Percentiles rank a stretch among this genome's conserved stretches.
Evolutionary conservation across 2,888 invertebrate genomes (phyloP).

Genomic region (Ypsolopha scabrella): DNA sequence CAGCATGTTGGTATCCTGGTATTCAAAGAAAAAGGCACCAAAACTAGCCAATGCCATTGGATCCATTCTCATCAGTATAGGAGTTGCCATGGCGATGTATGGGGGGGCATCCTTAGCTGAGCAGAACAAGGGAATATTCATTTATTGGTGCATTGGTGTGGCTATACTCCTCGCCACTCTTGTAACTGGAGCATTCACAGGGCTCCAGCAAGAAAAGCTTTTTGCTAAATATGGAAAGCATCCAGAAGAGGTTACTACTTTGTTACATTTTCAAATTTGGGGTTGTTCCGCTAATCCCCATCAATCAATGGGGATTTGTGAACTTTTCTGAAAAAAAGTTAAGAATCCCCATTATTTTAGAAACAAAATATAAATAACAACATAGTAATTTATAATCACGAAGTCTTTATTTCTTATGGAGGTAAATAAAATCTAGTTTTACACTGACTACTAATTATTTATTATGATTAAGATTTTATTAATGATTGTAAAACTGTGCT

Average conservation of each 20-base stretch:
- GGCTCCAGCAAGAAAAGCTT: slow-evolving; percentile 52
- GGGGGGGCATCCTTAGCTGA: slow-evolving; percentile 45
- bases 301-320: no score
- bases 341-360: no score
- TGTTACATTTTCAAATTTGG: no score
- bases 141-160: slow-evolving; percentile 53
- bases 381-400: no score
- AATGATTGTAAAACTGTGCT: no score
- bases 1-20: slow-evolving; percentile 55
- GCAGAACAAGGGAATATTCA: slow-evolving; percentile 35
- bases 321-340: no score
- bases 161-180: slow-evolving; percentile 38
- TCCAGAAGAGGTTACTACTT: slow-evolving; percentile 42
- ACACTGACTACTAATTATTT: no score
- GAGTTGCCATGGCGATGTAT: slow-evolving; percentile 50
- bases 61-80: slow-evolving; percentile 46
- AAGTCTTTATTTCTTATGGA: no score
- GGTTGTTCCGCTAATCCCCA: no score
- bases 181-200: slow-evolving; percentile 52
- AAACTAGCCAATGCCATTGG: slow-evolving; percentile 41
- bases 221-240: slow-evolving; percentile 56
- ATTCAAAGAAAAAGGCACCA: slow-evolving; percentile 37
- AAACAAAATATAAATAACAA: no score
- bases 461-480: no score
- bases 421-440: no score